Evolutionary conservation across 1,140 invertebrate species (phyloP), one percentile per base, ranked within the genome.

Genomic region (Diprion similis): DNA sequence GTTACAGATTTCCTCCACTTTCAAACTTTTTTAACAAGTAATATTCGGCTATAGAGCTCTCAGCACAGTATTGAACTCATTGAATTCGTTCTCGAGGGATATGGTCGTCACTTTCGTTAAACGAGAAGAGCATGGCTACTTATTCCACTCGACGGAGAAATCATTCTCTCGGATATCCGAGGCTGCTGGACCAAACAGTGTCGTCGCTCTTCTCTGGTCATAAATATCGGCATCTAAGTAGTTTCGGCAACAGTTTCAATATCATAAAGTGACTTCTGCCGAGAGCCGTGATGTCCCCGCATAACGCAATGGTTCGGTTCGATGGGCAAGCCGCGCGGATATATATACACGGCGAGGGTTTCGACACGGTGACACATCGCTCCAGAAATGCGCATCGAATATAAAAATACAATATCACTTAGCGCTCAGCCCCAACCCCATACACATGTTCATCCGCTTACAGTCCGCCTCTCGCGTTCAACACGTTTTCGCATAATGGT

Each of bases 401-500:
- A 70, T 70, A 46, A 70, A 70, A 70, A 70, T 70, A 70, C 46
- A 70, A 17, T 48, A 48, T 70, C 69, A 48, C 69, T 70, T 70
- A 59, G 51, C 51, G 24, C 24, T 37, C 24, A 37, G 24, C 24
- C 51, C n/a, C 11, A 17, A 59, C 51, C 51, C 51, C 11, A 9
- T 59, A 59, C 51, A 59, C 51, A 59, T 59, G 51, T 59, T 17
- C n/a, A 59, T 17, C 51, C 51, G 51, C 9, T 13, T 9, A 37
- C 51, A 15, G 51, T 59, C 51, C n/a, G n/a, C 9, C 51, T 59
- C 51, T 59, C n/a, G 11, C 51, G 8, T 9, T 59, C n/a, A 59
- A 15, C 11, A 8, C 51, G 11, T 8, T 10, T 59, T 15, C 51
- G 51, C 51, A 59, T 59, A 59, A 59, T 9, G n/a, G 51, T 59